Evolutionary conservation across 2,797 vertebrate species (phyloP).

Genomic region (Cheirogaleus major): DNA sequence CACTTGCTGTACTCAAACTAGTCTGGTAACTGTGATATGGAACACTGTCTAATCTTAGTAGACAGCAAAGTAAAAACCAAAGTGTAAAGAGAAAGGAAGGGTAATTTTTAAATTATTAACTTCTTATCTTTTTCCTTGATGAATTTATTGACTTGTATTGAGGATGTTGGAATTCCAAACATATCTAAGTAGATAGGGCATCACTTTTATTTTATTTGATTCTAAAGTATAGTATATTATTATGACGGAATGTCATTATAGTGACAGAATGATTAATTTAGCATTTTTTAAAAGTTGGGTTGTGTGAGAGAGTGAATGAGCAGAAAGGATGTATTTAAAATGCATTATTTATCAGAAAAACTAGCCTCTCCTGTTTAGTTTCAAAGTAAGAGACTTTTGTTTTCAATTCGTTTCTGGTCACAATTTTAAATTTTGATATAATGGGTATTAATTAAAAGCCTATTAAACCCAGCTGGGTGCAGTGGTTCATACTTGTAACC

Average conservation of each 20-base stretch:
- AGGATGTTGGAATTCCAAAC: not conserved
- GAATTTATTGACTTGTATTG: slow-evolving; percentile 6
- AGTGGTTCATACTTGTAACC: not conserved
- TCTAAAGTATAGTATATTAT: not conserved
- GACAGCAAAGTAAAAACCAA: not conserved
- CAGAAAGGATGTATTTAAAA: not conserved
- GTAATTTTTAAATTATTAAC: slow-evolving; percentile 15
- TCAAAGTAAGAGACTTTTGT: not conserved
- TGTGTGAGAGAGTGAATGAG: not conserved
- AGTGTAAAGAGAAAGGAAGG: not conserved
- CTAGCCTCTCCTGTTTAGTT: not conserved
- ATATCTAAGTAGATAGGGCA: not conserved
- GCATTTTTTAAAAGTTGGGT: not conserved
- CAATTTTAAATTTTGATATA: not conserved
- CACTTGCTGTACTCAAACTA: not conserved
- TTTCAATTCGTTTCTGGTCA: not conserved
- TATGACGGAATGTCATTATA: not conserved
- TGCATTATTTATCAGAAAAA: not conserved
- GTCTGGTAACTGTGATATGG: not conserved
- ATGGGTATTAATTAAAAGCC: not conserved
- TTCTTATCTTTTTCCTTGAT: slow-evolving; percentile 6
- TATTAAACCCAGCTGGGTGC: not conserved
- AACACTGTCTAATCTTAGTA: slow-evolving; percentile 25
- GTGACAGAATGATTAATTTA: not conserved
- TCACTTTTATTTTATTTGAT: slow-evolving; percentile 40